Conservation (phyloP, 2,888 invertebrate genomes). For the Tetramorium bicarinatum region DNA sequence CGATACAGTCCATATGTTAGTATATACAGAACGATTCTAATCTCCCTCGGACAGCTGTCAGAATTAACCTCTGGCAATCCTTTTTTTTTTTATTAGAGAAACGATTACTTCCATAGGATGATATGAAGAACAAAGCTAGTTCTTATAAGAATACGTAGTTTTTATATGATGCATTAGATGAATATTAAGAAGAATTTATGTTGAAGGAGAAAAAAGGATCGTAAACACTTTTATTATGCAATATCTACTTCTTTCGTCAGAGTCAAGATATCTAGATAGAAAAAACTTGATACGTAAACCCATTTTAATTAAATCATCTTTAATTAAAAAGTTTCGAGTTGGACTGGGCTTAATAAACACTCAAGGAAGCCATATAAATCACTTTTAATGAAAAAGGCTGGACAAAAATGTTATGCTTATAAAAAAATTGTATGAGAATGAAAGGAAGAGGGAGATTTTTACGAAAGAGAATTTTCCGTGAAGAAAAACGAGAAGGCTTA, state of each 20-base stretch:
- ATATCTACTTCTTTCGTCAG: background rate
- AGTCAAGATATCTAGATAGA: background rate
- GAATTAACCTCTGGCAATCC: background rate
- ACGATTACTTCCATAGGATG: background rate
- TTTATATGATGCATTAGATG: background rate
- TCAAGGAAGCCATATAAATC: background rate
- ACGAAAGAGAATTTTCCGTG: background rate
- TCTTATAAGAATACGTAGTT: background rate
- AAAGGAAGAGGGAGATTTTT: background rate
- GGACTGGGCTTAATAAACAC: background rate
- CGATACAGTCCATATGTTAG: background rate
- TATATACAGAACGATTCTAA: slow-evolving; percentile 12
- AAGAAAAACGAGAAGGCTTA: background rate
- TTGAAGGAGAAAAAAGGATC: background rate
- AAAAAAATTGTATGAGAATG: background rate
- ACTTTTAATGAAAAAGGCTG: background rate
- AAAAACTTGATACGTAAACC: background rate
- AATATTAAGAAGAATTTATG: background rate
- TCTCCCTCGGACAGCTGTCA: slow-evolving; percentile 5
- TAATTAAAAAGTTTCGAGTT: background rate
- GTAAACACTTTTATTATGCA: slow-evolving; percentile 14
- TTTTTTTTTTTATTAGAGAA: background rate
- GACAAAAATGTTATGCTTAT: background rate
- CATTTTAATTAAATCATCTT: background rate
- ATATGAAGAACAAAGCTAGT: background rate